Evolutionary conservation across 2,888 invertebrate species (phyloP), one percentile per base, ranked within the genome.

Genomic region (Acleris laterana): DNA sequence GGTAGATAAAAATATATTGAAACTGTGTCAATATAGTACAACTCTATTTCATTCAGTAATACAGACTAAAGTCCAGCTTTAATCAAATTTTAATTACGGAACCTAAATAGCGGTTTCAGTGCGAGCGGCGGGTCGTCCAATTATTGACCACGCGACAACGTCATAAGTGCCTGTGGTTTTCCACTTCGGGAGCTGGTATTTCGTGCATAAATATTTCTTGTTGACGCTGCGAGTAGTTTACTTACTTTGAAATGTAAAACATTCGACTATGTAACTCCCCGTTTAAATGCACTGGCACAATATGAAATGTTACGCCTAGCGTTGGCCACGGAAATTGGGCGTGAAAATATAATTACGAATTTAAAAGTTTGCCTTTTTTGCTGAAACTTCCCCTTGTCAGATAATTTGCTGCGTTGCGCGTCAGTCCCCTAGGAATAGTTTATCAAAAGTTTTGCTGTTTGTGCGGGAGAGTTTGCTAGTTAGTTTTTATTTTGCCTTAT

Each of bases 381-480:
- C 72, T 62, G 70, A 74, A 76, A 74, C 74, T 75, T 65, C 68
- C 71, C 72, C 71, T 72, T 68, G 68, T 69, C 72, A 73, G 69
- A 73, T 77, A 77, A 73, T 78, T 77, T 70, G 70, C 75, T 65
- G 71, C 68, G 76, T 76, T 72, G 72, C 73, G 61, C 50, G 49
- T 46, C 44, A 38, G 46, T 28, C 62, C 66, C 66, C 46, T 44
- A 56, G 62, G 62, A 66, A 32, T 38, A 19, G 62, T 66, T 66
- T 62, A 57, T 57, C 57, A 61, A 66, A 65, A 66, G 62, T 61
- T 66, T 57, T 49, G 62, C 62, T 57, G 48, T 61, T 66, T 57
- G 57, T 48, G 62, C 32, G 60, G 50, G 60, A 32, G 65, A 65
- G 60, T 65, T 65, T 49, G 53, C 28, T 61, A 65, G 60, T 65